These are phyloP conservation scores for Euwallacea similis DNA, from an alignment of 1,140 invertebrate genomes.

Conservation along the genomic window DNA sequence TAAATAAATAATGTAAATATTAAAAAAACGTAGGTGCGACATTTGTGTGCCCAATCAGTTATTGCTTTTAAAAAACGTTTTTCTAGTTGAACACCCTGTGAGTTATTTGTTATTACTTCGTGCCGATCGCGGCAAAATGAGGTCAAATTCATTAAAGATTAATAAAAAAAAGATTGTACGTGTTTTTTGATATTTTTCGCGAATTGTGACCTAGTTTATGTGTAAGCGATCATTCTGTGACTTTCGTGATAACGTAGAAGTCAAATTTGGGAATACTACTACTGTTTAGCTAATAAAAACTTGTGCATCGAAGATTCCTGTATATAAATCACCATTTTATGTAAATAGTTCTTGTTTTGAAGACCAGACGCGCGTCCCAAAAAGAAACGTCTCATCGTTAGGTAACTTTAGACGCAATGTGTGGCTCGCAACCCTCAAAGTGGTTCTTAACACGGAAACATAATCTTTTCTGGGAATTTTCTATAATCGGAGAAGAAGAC, in stretches of 20 bases:
- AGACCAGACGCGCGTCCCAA: not conserved
- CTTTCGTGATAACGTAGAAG: not conserved
- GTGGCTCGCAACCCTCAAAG: not conserved
- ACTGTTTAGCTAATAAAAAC: not conserved
- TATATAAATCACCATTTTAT: not conserved
- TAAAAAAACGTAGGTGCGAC: constrained; percentile 26
- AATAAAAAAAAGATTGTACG: constrained; percentile 12
- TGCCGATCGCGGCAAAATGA: constrained; percentile 5
- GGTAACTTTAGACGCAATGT: not conserved
- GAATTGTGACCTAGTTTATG: constrained; percentile 4
- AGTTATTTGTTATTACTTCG: constrained; percentile 12
- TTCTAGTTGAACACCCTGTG: not conserved
- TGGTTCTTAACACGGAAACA: constrained; percentile 15
- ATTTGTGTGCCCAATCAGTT: constrained; percentile 21
- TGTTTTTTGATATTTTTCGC: constrained; percentile 4
- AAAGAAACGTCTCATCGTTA: not conserved
- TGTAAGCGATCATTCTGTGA: not conserved
- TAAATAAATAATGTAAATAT: constrained; percentile 30
- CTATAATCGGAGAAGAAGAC: constrained; percentile 4
- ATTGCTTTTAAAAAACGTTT: constrained; percentile 13
- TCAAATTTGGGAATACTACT: not conserved
- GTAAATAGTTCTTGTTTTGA: no score
- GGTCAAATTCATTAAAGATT: constrained; percentile 21
- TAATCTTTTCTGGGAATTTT: constrained; percentile 26
- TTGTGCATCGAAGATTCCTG: not conserved